Evolutionary conservation across 2,888 invertebrate species (phyloP), one percentile per base, ranked within the genome.

Genomic region (Ectemnius lituratus): DNA sequence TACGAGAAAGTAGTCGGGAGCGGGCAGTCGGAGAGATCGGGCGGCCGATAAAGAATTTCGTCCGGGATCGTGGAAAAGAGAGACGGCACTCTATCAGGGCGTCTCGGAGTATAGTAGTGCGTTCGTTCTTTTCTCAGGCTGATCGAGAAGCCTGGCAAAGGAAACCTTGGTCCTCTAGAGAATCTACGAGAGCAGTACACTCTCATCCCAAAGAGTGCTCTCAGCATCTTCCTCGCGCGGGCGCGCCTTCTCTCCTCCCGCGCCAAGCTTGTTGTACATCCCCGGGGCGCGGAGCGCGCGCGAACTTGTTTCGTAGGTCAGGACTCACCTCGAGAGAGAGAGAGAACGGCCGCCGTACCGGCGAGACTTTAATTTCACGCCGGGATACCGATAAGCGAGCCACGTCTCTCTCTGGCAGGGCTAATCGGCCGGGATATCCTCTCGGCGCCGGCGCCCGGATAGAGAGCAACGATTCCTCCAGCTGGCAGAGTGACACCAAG

Each of bases 1-100:
- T 72, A 77, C 76, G 76, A 77, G 76, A 77, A 75, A 77, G 76
- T 75, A 77, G 76, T 77, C 76, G 76, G 71, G 71, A 78, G 80
- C 74, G 78, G 70, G 73, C 70, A 79, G 73, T 71, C 77, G 73
- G 66, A 62, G 73, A 74, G 76, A 77, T 77, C 76, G 76, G 76
- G 66, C 66, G 76, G 58, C 65, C 58, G 76, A 76, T 76, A 78
- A 76, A 72, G 72, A 70, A 76, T 75, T 76, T 75, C 76, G 71
- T 47, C 60, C 63, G 65, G 56, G 67, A 68, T 75, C 67, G 67
- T 45, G 52, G 62, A 58, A 67, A 73, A 73, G 67, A 37, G 37
- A 52, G 52, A 16, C 52, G 52, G 52, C 52, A 52, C 52, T 52
- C n/a, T 52, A 52, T 52, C 52, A 52, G 16, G 2, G 52, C 37